Base-by-base conservation (phyloP, 2,797 vertebrate species). In the Cyprinella venusta region DNA sequence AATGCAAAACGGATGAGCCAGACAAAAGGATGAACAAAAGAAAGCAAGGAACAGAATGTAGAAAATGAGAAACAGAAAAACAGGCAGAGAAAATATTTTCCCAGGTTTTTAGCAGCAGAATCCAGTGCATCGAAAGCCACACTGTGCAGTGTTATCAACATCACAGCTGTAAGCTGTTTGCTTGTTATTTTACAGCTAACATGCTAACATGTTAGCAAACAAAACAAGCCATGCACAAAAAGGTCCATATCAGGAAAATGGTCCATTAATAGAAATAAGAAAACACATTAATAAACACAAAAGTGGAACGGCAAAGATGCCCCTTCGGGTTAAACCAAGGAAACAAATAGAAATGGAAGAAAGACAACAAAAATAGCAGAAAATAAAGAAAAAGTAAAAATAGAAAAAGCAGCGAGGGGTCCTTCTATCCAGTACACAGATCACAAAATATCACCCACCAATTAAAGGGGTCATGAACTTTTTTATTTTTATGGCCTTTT, bases 391-490 rank as follows among this genome's bases (percentile, higher is more conserved):
- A 84, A 84, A 18, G 8, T 9, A 40, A 21, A 33, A 19, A 64
- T 18, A 87, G 80, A 40, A 76, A 76, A 76, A 64, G 76, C 3
- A 88, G 63, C 18, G 86, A 96, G 93, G 94, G 94, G 94, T 94
- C 94, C 93, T 80, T 94, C 94, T 94, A 89, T 56, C 64, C 16
- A 40, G n/a, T 16, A 54, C 21, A n/a, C 8, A 48, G 48, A 15
- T 38, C 59, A 42, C 2, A 24, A 21, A 65, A 48, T 33, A 65
- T 19, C 61, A 42, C 13, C 54, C 30, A 45, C 18, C 19, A 26
- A 3, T 10, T 36, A 63, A 63, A 63, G 26, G 61, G 61, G 61
- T 63, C 61, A 63, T 63, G 24, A 63, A 63, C 13, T 63, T 24
- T 5, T 52, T 10, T n/a, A 9, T 19, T 52, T 10, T 56, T n/a